Base-by-base conservation (phyloP, 2,797 vertebrate genomes). In the Molossus alvarezi region DNA sequence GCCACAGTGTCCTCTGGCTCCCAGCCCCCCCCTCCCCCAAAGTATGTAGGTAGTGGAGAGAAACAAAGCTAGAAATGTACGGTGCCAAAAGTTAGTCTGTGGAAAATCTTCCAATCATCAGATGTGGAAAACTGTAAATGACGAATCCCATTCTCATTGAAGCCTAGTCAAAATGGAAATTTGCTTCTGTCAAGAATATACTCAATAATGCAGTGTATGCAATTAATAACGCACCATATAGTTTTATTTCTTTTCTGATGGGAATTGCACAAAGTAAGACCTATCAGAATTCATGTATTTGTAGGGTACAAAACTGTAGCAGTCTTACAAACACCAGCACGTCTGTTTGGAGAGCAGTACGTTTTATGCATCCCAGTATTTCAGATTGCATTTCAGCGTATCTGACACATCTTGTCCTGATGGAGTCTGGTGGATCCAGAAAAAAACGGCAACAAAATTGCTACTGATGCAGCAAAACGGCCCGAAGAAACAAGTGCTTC, bases 171-270 rank as follows among this genome's bases (percentile, higher is more conserved):
- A 93, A 91, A 82, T 58, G 94, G 88, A 97, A 95, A 95, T 85
- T 69, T 77, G 81, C 94, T 82, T 95, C 81, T 73, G 60, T 88
- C 90, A 90, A 83, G 92, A 77, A 93, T 90, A 90, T 57, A 91
- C 84, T 86, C 75, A 75, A 80, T 90, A 95, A 94, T 71, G 81
- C 45, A 64, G 71, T 41, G 21, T 85, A n/a, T 77, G 67, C 92
- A 95, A 96, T 96, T 97, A 96, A 97, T 94, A 96, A 95, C 21
- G 15, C 80, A 76, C 94, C 95, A 92, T 93, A 72, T 88, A 93
- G 67, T 94, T 96, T 96, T 95, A 94, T 95, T 95, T 96, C 90
- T 88, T 97, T 95, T 93, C 88, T 86, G 81, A 95, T 55, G 72
- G 81, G 71, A 91, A 82, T 77, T 81, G 92, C 48, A 73, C 94